Percentiles rank a stretch among this genome's conserved stretches.
phyloP scores from a whole-genome alignment of 2,797 vertebrate species.

The Triplophysa yarkandensis region DNA sequence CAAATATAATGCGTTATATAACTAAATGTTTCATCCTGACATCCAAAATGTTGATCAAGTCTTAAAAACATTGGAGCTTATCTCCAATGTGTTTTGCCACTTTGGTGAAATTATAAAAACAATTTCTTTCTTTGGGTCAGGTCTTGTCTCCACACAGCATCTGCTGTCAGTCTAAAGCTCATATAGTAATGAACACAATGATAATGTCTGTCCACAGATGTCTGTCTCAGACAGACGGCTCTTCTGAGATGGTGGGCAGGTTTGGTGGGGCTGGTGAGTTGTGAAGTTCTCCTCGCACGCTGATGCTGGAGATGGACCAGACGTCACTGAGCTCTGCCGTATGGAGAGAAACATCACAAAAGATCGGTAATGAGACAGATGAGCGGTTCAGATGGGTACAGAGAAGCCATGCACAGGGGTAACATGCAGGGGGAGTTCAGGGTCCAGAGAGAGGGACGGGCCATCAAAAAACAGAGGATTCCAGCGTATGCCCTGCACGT shows the following conservation, averaged over 20 bases:
- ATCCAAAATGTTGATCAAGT: too few relatives aligned
- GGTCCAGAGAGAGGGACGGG: constrained; percentile 66
- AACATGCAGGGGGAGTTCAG: constrained; percentile 46
- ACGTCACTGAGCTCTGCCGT: constrained; percentile 77
- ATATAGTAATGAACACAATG: constrained; percentile 2
- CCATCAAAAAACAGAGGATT: constrained; percentile 69
- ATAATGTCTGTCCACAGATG: constrained; percentile 5
- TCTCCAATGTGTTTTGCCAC: too few relatives aligned
- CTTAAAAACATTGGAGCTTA: too few relatives aligned
- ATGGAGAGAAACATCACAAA: constrained; percentile 24
- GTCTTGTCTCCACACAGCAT: neutral
- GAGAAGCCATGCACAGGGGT: constrained; percentile 47
- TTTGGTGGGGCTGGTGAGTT: constrained; percentile 61
- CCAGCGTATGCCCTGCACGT: constrained; percentile 70
- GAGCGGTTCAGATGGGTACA: constrained; percentile 42
- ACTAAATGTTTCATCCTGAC: too few relatives aligned
- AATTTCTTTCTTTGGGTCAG: neutral
- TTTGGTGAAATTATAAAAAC: neutral
- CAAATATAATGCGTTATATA: too few relatives aligned
- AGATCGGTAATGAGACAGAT: constrained; percentile 16
- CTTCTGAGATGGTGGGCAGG: constrained; percentile 77
- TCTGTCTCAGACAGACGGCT: constrained; percentile 55
- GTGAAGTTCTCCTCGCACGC: constrained; percentile 63
- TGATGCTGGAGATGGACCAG: constrained; percentile 77
- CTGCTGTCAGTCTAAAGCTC: constrained; percentile 17